Conservation (phyloP, 2,888 invertebrate genomes). For the Meganola albula region DNA sequence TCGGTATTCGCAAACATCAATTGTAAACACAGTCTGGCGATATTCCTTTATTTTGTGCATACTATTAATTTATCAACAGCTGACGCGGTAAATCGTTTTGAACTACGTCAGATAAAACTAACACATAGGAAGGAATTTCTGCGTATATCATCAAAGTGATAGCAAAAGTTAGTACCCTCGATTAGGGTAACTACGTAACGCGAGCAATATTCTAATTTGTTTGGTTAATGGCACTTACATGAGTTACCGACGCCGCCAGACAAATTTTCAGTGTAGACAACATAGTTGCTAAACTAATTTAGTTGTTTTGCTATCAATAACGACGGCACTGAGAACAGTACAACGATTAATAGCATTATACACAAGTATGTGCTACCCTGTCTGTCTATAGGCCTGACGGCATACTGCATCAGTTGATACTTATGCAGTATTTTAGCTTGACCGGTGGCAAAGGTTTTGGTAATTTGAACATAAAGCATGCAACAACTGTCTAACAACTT, state of each 20-base stretch:
- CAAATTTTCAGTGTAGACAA: constrained; percentile 52
- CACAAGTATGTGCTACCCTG: too few relatives aligned
- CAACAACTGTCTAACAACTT: too few relatives aligned
- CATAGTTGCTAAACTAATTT: constrained; percentile 60
- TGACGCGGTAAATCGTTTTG: constrained; percentile 19
- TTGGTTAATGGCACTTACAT: constrained; percentile 66
- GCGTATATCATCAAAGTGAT: constrained; percentile 51
- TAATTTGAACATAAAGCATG: too few relatives aligned
- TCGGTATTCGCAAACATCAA: too few relatives aligned
- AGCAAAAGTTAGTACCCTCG: constrained; percentile 54
- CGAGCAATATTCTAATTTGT: constrained; percentile 70
- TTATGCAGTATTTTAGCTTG: too few relatives aligned
- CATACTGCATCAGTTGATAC: too few relatives aligned
- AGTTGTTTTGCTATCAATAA: constrained; percentile 51
- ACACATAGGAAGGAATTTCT: constrained; percentile 26
- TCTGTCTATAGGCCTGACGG: too few relatives aligned
- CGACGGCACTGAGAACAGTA: constrained; percentile 17
- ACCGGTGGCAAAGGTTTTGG: too few relatives aligned
- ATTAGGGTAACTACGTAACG: constrained; percentile 62
- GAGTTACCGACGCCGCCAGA: constrained; percentile 43
- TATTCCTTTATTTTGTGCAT: too few relatives aligned
- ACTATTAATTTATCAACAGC: too few relatives aligned
- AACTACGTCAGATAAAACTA: constrained; percentile 27
- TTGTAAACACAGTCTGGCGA: too few relatives aligned
- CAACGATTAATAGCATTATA: too few relatives aligned